Base-by-base conservation (phyloP, 2,113 vertebrate species). In the Leucosticte australis region DNA sequence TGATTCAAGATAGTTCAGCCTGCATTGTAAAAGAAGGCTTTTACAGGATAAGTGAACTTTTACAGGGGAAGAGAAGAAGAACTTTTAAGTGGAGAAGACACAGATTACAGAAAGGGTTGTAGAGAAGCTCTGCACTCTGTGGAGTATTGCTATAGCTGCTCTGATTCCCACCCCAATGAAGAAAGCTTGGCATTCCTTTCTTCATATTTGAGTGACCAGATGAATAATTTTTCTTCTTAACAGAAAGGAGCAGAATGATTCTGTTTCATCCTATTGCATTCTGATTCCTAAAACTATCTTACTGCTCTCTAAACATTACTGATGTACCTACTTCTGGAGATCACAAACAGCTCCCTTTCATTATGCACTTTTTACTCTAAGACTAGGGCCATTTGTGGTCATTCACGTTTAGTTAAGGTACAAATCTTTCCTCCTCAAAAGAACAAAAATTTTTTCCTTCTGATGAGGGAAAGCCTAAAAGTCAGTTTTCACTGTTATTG, bases 401-500 rank as follows among this genome's bases (percentile, higher is more conserved):
- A 52, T 75, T 60, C 60, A 28, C 7, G 33, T 69, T 73, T 69
- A 56, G 10, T 44, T 60, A 44, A n/a, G 13, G 6, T 57, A 56
- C 6, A 4, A 65, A 35, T 5, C 6, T 60, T 89, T 75, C 22
- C 28, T 77, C 5, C 28, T 52, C 9, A n/a, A 12, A 71, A 63
- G 5, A 60, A 30, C 1, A 13, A 77, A 64, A 22, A 1, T 0
- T 1, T 30, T 53, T 59, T 64, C 19, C 14, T 81, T 30, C 22
- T 74, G 33, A 49, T 35, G 6, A 62, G 5, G 6, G 8, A 59
- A 73, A 83, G 5, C 1, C 20, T 69, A 26, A 49, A 90, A 69
- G 2, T 57, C 2, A 60, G 9, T 70, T 83, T 81, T 63, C 64
- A 56, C 2, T 5, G 2, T 18, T 64, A 53, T 0, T 56, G 12